Evolutionary conservation across 2,113 vertebrate species (phyloP), one percentile per base, ranked within the genome.

Genomic region (Leptobrachium leishanense): DNA sequence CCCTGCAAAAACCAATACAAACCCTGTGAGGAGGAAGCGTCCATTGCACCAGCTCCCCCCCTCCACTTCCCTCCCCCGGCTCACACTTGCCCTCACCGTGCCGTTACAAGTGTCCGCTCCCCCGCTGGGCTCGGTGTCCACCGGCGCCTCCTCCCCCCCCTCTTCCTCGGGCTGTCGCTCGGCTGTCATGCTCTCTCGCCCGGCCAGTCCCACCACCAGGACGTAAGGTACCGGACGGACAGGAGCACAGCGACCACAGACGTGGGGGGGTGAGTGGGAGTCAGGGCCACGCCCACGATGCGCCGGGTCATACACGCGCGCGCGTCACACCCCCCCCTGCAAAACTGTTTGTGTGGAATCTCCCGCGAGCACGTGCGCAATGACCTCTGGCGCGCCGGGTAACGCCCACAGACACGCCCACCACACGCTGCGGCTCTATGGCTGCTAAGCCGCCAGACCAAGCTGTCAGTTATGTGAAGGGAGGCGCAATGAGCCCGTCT

Each of bases 111-210:
- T 43, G 68, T 69, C 65, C 55, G 11, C 78, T 44, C 42, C 4
- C 39, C 46, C 2, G 20, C 31, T 43, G 5, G 39, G 50, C 13
- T 54, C 72, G 41, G 65, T 66, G 20, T 31, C 20, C 20, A 1
- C 20, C 20, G 20, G 20, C 42, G 74, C 43, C 57, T 20, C 75
- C 69, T 13, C 79, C 63, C 74, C 39, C 9, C 62, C 46, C 15
- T 43, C 39, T 6, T 53, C 72, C 54, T 53, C 72, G 2, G 76
- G 76, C 68, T 82, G 81, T 69, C 88, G 85, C 86, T 87, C 68
- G 15, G 67, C 42, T 1, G 54, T 62, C 67, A 62, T 62, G 55
- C 68, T 62, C n/a, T 65, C 20, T 65, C 15, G 46, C 20, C 70
- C 43, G 20, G 10, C 67, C 41, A 43, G 67, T 9, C 54, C 31